Conservation (phyloP, 2,113 vertebrate genomes). For the Gobius niger region DNA sequence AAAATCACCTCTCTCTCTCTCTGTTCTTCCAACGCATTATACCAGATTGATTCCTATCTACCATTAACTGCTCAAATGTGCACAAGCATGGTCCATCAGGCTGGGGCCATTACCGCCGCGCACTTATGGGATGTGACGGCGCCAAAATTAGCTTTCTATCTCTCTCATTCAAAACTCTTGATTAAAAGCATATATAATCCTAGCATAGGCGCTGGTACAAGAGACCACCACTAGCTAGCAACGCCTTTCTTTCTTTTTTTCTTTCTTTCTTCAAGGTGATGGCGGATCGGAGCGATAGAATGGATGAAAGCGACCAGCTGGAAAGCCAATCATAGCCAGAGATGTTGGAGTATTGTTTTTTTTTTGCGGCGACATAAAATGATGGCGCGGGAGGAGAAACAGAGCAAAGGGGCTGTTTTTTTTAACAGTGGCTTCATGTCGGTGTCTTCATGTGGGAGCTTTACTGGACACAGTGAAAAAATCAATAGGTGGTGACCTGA, state of each 20-base stretch:
- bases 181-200: slow-evolving; percentile 94
- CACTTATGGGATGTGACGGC: slow-evolving; percentile 88
- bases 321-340: slow-evolving; percentile 64
- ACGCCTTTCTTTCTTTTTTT: slow-evolving; percentile 37
- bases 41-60: slow-evolving; percentile 68
- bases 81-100: slow-evolving; percentile 82
- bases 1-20: slow-evolving; percentile 39
- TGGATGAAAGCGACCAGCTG: slow-evolving; percentile 61
- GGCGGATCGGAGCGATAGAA: slow-evolving; percentile 64
- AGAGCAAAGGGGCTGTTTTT: slow-evolving; percentile 41
- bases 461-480: slow-evolving; percentile 27
- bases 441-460: slow-evolving; percentile 45
- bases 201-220: slow-evolving; percentile 76
- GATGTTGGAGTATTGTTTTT: slow-evolving; percentile 55
- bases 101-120: slow-evolving; percentile 82
- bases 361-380: slow-evolving; percentile 56
- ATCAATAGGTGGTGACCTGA: slow-evolving; percentile 78
- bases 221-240: not conserved
- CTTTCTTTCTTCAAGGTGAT: slow-evolving; percentile 49
- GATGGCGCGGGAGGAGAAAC: slow-evolving; percentile 47
- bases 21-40: slow-evolving; percentile 55
- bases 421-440: slow-evolving; percentile 42
- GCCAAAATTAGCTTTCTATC: slow-evolving; percentile 91
- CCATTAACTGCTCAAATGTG: slow-evolving; percentile 70
- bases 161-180: slow-evolving; percentile 86